Base-by-base conservation (phyloP, 2,797 vertebrate species). In the Hyperoplus immaculatus region DNA sequence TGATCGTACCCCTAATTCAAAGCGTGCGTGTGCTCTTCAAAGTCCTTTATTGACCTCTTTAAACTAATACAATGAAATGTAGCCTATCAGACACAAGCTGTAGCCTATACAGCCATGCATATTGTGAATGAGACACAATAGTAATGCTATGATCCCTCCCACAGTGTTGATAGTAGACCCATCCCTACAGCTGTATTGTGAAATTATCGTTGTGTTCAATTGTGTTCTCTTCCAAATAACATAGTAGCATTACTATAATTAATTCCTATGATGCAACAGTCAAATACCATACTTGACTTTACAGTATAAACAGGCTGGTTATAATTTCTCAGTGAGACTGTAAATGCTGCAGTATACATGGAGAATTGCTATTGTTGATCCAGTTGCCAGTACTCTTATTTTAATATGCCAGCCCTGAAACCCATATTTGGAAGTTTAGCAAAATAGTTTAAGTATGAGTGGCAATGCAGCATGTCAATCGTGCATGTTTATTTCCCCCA, bases 361-460 rank as follows among this genome's bases (percentile, higher is more conserved):
- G 13, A 49, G 45, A 12, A 18, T 41, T 77, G 45, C 43, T 80
- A 53, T 9, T 51, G 21, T 15, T 41, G 36, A 65, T 75, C 53
- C 41, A 61, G 58, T 50, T 60, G 64, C 66, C 41, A 45, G n/a
- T 45, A 9, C 42, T 73, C 53, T 61, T 47, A 43, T 50, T 81
- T 74, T 60, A 15, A 38, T 5, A 54, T 72, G 29, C 29, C 29
- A 71, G 57, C 63, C 55, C 73, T 8, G 62, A 29, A 67, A 73
- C 6, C 56, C 74, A 13, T 83, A 80, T 84, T 73, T 58, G 71
- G 65, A 75, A 60, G 59, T 75, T 63, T 72, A 83, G 55, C 56
- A 38, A 53, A 46, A 85, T 77, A 72, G 82, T 84, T 87, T 14
- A 69, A 65, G 67, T 79, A 53, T 74, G 68, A 83, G 74, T 60